Conservation (phyloP, 2,797 vertebrate species). For the Amazonetta brasiliensis region DNA sequence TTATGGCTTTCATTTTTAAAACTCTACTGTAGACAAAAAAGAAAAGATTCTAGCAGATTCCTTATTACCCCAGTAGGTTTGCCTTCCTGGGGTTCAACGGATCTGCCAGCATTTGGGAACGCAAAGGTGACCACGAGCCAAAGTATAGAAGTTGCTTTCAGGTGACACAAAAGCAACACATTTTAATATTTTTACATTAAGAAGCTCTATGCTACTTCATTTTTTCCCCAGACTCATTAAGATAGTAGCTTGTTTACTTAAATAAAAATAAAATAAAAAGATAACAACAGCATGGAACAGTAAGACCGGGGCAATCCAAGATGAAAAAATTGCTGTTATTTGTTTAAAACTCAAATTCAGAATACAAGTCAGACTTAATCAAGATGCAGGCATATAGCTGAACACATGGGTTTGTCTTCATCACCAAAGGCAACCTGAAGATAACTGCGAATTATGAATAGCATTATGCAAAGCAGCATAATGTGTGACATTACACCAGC, state of each 20-base stretch:
- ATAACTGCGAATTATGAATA: background rate
- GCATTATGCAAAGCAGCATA: background rate
- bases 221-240: background rate
- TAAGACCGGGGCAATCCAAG: background rate
- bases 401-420: background rate
- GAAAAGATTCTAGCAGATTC: background rate
- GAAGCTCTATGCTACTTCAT: background rate
- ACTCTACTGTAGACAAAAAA: background rate
- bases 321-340: background rate
- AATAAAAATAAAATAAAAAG: background rate
- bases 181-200: background rate
- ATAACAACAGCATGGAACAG: background rate
- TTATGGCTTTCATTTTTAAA: background rate
- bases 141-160: background rate
- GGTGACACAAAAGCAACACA: rapidly evolving
- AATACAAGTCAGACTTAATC: background rate
- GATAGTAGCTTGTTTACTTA: background rate
- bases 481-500: background rate
- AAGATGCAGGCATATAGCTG: background rate
- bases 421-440: background rate
- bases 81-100: background rate
- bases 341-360: background rate
- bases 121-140: background rate
- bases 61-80: background rate
- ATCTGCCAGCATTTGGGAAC: background rate